Conservation (phyloP, 2,888 invertebrate genomes). For the Sclerodermus sp. region DNA sequence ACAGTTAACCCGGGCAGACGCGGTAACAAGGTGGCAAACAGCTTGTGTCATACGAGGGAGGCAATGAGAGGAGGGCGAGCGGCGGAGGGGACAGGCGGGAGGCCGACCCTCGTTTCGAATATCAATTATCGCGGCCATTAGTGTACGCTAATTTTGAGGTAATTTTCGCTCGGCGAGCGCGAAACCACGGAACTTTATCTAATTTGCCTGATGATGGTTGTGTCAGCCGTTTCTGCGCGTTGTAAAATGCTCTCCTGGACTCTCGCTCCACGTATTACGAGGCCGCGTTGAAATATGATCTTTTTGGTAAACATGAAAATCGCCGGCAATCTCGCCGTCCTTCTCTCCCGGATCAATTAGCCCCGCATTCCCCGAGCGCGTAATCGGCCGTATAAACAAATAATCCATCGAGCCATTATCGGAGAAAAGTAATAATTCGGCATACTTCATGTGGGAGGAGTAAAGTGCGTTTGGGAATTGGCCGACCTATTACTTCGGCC, state of each 20-base stretch:
- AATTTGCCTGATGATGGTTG: slow-evolving; percentile 16
- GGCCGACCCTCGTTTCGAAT: slow-evolving; percentile 24
- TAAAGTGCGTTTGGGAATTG: too few species aligned
- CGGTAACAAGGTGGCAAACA: slow-evolving; percentile 21
- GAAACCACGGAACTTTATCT: slow-evolving; percentile 24
- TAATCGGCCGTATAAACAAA: too few species aligned
- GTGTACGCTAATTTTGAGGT: slow-evolving; percentile 27
- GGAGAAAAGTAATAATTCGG: too few species aligned
- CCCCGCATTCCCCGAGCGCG: too few species aligned
- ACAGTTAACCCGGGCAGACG: slow-evolving; percentile 15
- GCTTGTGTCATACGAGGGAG: slow-evolving; percentile 19
- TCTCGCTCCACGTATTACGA: too few species aligned
- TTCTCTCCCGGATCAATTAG: too few species aligned
- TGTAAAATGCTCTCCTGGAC: too few species aligned
- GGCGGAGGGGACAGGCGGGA: slow-evolving; percentile 3
- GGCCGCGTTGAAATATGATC: neutral
- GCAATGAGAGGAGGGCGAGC: neutral
- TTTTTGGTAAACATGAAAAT: neutral
- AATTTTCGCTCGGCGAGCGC: slow-evolving; percentile 28
- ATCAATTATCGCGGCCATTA: slow-evolving; percentile 35
- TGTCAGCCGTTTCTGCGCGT: too few species aligned
- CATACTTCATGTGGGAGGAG: too few species aligned
- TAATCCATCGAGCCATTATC: too few species aligned
- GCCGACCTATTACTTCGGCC: too few species aligned
- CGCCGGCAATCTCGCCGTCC: neutral